phyloP scores from a whole-genome alignment of 2,888 invertebrate genomes.

The Scaeva pyrastri region DNA sequence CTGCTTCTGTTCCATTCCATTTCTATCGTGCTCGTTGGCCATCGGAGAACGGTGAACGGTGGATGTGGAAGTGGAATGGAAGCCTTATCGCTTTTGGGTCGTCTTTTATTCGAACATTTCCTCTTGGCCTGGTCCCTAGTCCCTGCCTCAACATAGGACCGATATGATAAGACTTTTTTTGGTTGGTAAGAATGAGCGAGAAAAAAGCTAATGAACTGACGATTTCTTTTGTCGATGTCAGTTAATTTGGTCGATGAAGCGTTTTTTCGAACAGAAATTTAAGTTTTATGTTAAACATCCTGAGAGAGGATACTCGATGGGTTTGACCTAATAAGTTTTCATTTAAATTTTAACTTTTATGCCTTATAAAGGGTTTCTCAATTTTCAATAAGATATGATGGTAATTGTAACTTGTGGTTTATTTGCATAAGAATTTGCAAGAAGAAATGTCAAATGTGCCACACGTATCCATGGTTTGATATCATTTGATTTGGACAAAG shows the following conservation, averaged over 20 bases:
- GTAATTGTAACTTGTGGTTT: no score
- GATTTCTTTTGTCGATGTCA: constrained; percentile 70
- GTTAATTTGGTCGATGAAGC: constrained; percentile 59
- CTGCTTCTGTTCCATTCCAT: constrained; percentile 1
- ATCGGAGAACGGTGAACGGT: no score
- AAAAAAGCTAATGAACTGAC: constrained; percentile 71
- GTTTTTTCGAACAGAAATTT: constrained; percentile 23
- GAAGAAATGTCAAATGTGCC: no score
- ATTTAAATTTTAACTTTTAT: background rate
- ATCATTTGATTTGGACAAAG: no score
- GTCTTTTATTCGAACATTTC: constrained; percentile 49
- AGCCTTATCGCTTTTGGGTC: constrained; percentile 31
- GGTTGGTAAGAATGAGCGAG: background rate
- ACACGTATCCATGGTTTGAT: no score
- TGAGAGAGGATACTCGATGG: background rate
- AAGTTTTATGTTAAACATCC: constrained; percentile 15
- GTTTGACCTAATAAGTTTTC: background rate
- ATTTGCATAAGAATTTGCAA: no score
- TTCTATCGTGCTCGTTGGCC: background rate
- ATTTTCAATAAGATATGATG: no score
- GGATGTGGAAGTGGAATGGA: background rate
- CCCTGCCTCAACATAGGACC: constrained; percentile 35
- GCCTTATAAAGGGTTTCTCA: no score
- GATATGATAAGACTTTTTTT: constrained; percentile 68
- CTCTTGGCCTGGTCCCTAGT: constrained; percentile 33